Percentiles rank a stretch among this genome's conserved stretches.
These are phyloP conservation scores for Tenualosa ilisha DNA, from an alignment of 2,797 vertebrate genomes.

Conservation along the genomic window DNA sequence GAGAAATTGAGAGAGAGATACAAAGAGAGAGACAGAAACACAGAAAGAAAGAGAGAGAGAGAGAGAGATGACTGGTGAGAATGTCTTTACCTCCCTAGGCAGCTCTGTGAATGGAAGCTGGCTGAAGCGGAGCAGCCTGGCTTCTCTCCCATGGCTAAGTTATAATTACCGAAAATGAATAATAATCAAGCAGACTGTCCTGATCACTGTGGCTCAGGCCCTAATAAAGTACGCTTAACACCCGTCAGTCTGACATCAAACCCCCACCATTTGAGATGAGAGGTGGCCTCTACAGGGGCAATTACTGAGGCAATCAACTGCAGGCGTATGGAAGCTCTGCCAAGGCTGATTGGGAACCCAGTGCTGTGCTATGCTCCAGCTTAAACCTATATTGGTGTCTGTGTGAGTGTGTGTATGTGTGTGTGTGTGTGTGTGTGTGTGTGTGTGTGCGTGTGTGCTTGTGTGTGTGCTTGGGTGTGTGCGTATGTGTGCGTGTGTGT, in stretches of 20 bases:
- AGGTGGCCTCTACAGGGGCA: conserved; percentile 27
- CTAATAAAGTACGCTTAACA: conserved; percentile 36
- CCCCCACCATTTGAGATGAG: conserved; percentile 36
- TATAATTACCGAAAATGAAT: conserved; percentile 16
- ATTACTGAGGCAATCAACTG: conserved; percentile 49
- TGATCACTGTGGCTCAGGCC: conserved; percentile 21
- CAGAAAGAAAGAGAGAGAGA: background rate
- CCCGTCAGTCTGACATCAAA: conserved; percentile 30
- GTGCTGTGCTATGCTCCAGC: background rate
- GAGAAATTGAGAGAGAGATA: conserved; percentile 12
- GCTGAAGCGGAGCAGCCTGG: background rate
- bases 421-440: background rate
- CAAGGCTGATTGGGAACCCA: background rate
- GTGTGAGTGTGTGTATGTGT: background rate
- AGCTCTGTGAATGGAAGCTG: background rate
- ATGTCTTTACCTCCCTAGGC: background rate
- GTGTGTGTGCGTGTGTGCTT: background rate
- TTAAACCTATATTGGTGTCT: background rate
- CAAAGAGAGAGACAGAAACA: conserved; percentile 29
- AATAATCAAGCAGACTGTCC: conserved; percentile 25
- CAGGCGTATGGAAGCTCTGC: conserved; percentile 20
- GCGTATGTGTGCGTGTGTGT: background rate
- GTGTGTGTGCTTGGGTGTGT: background rate
- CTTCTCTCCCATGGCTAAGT: background rate
- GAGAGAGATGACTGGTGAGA: background rate